Percentiles rank a stretch among this genome's conserved stretches.
Conservation (phyloP, 2,113 vertebrate species). For the Microtus richardsoni region DNA sequence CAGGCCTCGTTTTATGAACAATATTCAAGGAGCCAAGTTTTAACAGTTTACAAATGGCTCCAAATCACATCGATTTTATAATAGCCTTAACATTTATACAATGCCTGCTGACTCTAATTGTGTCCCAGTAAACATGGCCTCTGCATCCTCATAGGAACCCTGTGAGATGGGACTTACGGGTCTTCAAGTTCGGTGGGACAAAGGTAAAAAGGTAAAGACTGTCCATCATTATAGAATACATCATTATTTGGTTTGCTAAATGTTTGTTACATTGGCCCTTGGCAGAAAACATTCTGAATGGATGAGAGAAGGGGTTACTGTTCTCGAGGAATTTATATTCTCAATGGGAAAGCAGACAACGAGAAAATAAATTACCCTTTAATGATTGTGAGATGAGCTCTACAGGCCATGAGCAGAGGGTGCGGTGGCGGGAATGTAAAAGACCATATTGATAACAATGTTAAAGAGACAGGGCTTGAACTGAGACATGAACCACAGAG, state of each 20-base stretch:
- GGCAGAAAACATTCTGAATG: not conserved
- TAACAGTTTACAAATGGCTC: slow-evolving; percentile 60
- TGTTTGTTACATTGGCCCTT: not conserved
- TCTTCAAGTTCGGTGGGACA: not conserved
- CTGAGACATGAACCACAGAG: not conserved
- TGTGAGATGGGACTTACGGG: not conserved
- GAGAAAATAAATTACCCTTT: slow-evolving; percentile 37
- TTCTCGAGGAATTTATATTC: slow-evolving; percentile 30
- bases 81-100: not conserved
- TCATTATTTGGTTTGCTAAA: slow-evolving; percentile 41
- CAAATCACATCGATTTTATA: slow-evolving; percentile 33
- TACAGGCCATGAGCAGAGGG: not conserved
- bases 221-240: not conserved
- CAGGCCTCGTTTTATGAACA: slow-evolving; percentile 59
- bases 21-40: slow-evolving; percentile 55
- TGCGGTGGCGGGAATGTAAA: not conserved
- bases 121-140: not conserved
- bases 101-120: not conserved
- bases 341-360: not conserved
- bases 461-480: slow-evolving; percentile 13
- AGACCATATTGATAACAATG: not conserved
- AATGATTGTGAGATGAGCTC: not conserved
- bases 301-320: not conserved
- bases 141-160: not conserved
- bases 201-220: slow-evolving; percentile 42